Base-by-base conservation (phyloP, 92 coral and sea anemone genomes). In the Parazoanthus swiftii region DNA sequence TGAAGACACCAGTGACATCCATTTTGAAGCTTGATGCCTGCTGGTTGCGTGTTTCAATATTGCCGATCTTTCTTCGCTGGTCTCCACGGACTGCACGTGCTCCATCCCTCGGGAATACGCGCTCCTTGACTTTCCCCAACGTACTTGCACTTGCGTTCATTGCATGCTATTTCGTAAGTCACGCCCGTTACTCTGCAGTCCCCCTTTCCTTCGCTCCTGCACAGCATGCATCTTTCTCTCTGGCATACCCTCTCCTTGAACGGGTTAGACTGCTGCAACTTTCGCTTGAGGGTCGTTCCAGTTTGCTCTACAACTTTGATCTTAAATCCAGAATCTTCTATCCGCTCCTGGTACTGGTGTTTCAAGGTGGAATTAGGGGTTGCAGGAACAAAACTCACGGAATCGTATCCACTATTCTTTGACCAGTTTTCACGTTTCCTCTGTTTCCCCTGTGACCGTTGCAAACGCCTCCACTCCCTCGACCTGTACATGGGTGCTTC, bases 401-500 rank as follows among this genome's bases (percentile, higher is more conserved):
- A 37, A 37, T 37, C 48, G 18, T 37, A 35, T 13, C 44, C 79
- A 74, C 5, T 37, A 33, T 35, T 74, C 79, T 74, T 74, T 16
- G 33, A 74, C 48, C 79, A 37, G n/a, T 7, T 37, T 74, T 74
- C 79, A 35, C 46, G 18, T 11, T 35, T 74, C 48, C 79, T 74
- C n/a, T 8, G 46, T 23, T 74, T 74, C 23, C 46, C 48, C 79
- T 74, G 21, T 20, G 48, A 35, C 10, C 4, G 46, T 13, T 74
- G 48, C 21, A 33, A 74, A 35, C 46, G 21, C 20, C 50, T 9
- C 50, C 23, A 74, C 65, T 68, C 18, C 15, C 48, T 74, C 48
- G 48, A 74, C 25, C 79, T 74, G 79, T 74, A 74, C 79, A 74
- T 74, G 79, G 79, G 46, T 33, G 48, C 20, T 74, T 33, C 48